Evolutionary conservation across 2,797 vertebrate species (phyloP).

Genomic region (Phataginus tricuspis): DNA sequence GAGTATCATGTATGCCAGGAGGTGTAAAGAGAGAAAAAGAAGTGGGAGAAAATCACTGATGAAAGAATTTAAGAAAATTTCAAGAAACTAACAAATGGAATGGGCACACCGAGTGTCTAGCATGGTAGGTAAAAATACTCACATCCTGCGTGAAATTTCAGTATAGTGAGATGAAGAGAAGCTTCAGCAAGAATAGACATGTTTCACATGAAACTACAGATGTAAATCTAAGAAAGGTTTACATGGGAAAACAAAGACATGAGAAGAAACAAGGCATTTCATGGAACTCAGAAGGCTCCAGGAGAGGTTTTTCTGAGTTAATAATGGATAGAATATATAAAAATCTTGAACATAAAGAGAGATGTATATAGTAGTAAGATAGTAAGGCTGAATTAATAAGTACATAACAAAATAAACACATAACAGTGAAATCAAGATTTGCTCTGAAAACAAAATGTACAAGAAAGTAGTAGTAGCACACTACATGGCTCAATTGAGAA

Average conservation of each 20-base stretch:
- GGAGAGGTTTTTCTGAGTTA: conserved; percentile 24
- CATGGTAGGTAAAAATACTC: background rate
- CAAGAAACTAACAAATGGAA: background rate
- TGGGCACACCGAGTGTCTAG: background rate
- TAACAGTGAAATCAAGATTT: background rate
- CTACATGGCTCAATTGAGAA: background rate
- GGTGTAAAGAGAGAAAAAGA: background rate
- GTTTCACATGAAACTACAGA: background rate
- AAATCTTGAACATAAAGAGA: background rate
- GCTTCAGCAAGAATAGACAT: background rate
- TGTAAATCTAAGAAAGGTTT: conserved; percentile 18
- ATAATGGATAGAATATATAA: background rate
- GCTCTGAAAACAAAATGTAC: conserved; percentile 1
- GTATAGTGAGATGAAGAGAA: background rate
- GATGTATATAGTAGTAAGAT: background rate
- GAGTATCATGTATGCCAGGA: background rate
- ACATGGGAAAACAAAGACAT: background rate
- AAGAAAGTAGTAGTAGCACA: background rate
- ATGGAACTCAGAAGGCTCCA: background rate
- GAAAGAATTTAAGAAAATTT: conserved; percentile 9
- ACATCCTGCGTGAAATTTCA: background rate
- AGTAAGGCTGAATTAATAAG: conserved; percentile 4
- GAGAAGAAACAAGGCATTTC: background rate
- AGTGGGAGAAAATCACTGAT: background rate
- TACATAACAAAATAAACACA: conserved; percentile 29